Base-by-base conservation (phyloP, 53 echinoderm and acorn worm species). In the Zoroaster sp. region DNA sequence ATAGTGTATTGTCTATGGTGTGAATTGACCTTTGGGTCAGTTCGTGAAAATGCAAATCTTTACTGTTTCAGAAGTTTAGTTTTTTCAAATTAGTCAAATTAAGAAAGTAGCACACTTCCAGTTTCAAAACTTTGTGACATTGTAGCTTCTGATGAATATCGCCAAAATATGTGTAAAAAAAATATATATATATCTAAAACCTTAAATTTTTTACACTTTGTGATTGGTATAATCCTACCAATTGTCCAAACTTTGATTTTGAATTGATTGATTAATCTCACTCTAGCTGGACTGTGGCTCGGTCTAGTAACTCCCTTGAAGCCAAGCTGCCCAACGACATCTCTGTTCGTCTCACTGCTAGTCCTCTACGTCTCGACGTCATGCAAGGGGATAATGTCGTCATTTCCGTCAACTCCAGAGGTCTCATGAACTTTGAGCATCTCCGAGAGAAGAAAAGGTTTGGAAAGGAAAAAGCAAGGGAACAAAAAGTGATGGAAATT, bases 371-470 rank as follows among this genome's bases (percentile, higher is more conserved):
- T 6, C 73, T 98, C 31, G 98, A 98, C 59, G 68, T 98, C 70
- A 86, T 95, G 40, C 83, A 94, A 40, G 75, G 87, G 20, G 83
- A 74, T 25, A 86, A 98, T 35, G 83, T 98, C 2, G 89, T 98
- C 72, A 87, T 94, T 54, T 96, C 95, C 34, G 93, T 98, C 88
- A 98, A 98, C 88, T 89, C 98, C 49, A 86, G 95, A 32, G 98
- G 95, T 28, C 86, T 98, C 52, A 94, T 98, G 95, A 95, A 94
- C 85, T 98, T 94, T 91, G 98, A 98, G 54, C 94, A 94, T 20
- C 43, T 93, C 11, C 79, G 95, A 69, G 87, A 92, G 32, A 95
- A 93, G 75, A 90, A 91, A 46, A 86, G 85, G 90, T 83, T 25
- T 38, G 43, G 67, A 59, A 34, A 25, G 34, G n/a, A n/a, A n/a